A percentile compares a stretch with the other conserved stretches of the same genome.
Conservation (phyloP, 2,888 invertebrate genomes). For the Nezara viridula region DNA sequence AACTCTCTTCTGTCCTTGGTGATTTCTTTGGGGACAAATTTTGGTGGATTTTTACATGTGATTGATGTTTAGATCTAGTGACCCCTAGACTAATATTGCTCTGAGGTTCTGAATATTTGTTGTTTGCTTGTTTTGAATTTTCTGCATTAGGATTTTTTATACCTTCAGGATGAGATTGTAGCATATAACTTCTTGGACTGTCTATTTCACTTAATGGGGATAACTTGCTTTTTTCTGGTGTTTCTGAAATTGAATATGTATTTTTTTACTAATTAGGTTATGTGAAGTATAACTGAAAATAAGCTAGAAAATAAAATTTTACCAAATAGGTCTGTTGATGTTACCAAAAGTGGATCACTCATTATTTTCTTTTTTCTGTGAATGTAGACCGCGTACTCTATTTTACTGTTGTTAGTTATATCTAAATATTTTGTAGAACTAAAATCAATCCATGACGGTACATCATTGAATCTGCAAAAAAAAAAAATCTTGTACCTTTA, state of each 20-base stretch:
- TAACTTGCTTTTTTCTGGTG: background rate
- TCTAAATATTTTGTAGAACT: conserved; percentile 51
- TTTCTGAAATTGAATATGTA: background rate
- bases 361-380: background rate
- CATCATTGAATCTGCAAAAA: conserved; percentile 55
- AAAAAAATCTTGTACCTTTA: background rate
- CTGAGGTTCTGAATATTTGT: background rate
- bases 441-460: conserved; percentile 53
- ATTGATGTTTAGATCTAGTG: background rate
- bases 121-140: background rate
- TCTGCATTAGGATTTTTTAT: no score
- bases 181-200: no score
- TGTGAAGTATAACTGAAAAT: background rate
- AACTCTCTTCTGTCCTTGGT: background rate
- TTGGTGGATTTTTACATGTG: no score
- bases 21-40: background rate
- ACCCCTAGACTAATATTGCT: background rate
- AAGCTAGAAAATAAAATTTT: background rate
- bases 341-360: background rate
- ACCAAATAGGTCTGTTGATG: background rate
- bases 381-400: conserved; percentile 38
- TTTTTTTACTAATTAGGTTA: background rate
- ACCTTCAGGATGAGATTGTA: no score
- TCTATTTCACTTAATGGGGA: no score
- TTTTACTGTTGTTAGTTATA: conserved; percentile 52